These are phyloP conservation scores for Perca schrenkii DNA, from an alignment of 2,113 vertebrate species.

Conservation along the genomic window DNA sequence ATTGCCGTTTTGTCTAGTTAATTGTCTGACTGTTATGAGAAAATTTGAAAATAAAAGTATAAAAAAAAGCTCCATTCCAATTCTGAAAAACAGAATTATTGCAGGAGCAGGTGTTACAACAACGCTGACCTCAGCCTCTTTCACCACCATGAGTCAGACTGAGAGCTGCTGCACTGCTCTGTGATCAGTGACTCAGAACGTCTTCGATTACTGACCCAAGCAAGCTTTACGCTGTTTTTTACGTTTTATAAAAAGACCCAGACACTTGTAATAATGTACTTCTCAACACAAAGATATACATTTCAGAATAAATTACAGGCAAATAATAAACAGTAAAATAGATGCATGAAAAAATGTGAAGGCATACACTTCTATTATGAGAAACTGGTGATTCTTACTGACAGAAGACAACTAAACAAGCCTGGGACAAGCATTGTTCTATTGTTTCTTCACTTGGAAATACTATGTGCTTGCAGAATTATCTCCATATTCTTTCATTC, in stretches of 20 bases:
- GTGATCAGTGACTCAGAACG: neutral
- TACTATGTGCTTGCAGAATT: too few species aligned
- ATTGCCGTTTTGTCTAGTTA: too few species aligned
- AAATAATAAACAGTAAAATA: neutral
- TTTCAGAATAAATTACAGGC: neutral
- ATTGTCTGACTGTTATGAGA: too few species aligned
- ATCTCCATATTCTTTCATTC: neutral
- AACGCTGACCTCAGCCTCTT: neutral
- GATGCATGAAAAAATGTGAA: neutral
- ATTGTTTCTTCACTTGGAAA: neutral
- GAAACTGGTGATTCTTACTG: neutral
- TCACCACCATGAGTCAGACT: neutral
- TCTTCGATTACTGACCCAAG: neutral
- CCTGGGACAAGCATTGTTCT: neutral
- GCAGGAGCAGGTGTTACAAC: slow-evolving; percentile 1
- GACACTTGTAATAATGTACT: neutral
- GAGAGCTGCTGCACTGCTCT: neutral
- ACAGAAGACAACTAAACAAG: neutral
- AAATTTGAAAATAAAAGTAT: too few species aligned
- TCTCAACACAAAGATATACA: neutral
- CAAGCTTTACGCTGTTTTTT: too few species aligned
- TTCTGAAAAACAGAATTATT: neutral
- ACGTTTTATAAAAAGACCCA: neutral
- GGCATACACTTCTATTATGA: neutral
- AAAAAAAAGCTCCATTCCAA: neutral